Evolutionary conservation across 2,797 vertebrate genomes (phyloP), one percentile per base, ranked within the genome.

Genomic region (Brotula barbata): DNA sequence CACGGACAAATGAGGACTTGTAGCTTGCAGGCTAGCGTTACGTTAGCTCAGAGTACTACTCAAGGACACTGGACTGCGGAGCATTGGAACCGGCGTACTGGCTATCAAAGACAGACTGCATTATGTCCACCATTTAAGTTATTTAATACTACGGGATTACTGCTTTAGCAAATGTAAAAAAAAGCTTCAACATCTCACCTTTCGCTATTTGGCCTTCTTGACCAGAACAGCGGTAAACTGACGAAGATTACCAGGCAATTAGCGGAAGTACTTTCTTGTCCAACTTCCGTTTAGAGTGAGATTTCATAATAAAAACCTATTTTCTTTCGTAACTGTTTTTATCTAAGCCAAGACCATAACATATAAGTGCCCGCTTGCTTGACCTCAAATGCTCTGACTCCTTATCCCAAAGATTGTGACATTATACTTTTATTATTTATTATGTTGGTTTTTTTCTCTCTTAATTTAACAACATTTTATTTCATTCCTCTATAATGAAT

Each of bases 201-300:
- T 86, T 74, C 85, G 91, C 91, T 92, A 91, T 92, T 92, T 92
- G 90, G 91, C 87, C 91, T 92, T 91, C 89, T 91, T 17, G 91
- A 92, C 91, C 90, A 91, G 87, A 92, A 91, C 90, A 92, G 91
- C 90, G 73, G 52, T 60, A 60, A 58, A 68, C 43, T 68, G 19
- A 71, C 42, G 49, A 41, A 25, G 1, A 16, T 50, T 33, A 54
- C 62, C 31, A 58, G 22, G 67, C n/a, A 19, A n/a, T 34, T 52
- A 75, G 71, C 82, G 84, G 79, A 68, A 73, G 16, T 70, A 8
- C 13, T 5, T 10, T 1, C 0, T 0, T 1, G 0, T 1, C 0
- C 0, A 0, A 37, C 56, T 75, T 86, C 81, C 75, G 66, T 16
- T 75, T 47, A 1, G 0, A 8, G 1, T n/a, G 0, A 2, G 1